phyloP scores from a whole-genome alignment of 2,888 invertebrate genomes.

The Noctuana brunneofusca region DNA sequence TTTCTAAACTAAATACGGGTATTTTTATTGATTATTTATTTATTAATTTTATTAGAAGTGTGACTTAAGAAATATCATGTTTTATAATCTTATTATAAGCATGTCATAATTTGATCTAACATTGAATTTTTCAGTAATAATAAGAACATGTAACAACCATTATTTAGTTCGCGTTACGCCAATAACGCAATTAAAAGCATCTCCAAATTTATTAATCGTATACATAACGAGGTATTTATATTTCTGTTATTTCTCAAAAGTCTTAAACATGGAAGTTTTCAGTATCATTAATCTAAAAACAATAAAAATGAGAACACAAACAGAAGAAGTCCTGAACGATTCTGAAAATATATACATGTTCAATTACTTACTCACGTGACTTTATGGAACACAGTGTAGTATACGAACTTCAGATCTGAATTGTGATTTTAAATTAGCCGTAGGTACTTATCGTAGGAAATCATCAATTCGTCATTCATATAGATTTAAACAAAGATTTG shows the following conservation, averaged over 20 bases:
- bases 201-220: constrained; percentile 25
- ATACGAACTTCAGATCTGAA: constrained; percentile 42
- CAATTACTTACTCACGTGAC: constrained; percentile 55
- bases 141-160: background rate
- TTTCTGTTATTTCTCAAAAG: constrained; percentile 17
- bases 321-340: constrained; percentile 42
- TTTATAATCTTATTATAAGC: background rate
- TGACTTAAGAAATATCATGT: background rate
- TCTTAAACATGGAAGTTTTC: constrained; percentile 32
- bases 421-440: constrained; percentile 47
- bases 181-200: constrained; percentile 11
- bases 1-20: background rate
- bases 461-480: constrained; percentile 42
- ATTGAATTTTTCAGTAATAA: background rate
- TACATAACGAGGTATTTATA: constrained; percentile 28
- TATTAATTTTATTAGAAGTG: background rate
- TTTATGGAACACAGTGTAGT: constrained; percentile 64
- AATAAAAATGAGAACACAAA: constrained; percentile 12
- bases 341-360: constrained; percentile 68
- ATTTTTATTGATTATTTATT: no score
- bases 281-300: constrained; percentile 27
- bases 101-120: background rate
- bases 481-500: constrained; percentile 29
- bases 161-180: background rate
- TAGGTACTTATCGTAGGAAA: constrained; percentile 43